Base-by-base conservation (phyloP, 2,888 invertebrate genomes). In the Petrophora chlorosata region DNA sequence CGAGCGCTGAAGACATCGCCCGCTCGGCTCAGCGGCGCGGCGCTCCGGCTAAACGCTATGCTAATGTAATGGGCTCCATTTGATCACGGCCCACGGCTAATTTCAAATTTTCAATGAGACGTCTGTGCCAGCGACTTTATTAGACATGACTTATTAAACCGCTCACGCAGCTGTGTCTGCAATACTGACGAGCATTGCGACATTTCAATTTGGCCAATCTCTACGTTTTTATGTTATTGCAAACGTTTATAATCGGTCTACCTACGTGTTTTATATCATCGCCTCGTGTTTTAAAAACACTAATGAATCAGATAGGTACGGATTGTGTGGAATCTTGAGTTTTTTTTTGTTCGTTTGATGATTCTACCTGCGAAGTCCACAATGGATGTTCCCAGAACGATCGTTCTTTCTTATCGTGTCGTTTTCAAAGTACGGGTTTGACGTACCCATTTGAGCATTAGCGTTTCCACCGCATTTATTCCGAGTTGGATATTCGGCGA, bases 1-100 rank as follows among this genome's bases (percentile, higher is more conserved):
- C n/a, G n/a, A n/a, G 3, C 1, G 66, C 70, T 70, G 67, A 67
- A 83, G 79, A 81, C 79, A 76, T 77, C n/a, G n/a, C 84, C 81
- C 43, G 29, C 49, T 82, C 73, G n/a, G n/a, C n/a, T n/a, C n/a
- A n/a, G n/a, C n/a, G n/a, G n/a, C n/a, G n/a, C n/a, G n/a, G n/a
- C n/a, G n/a, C n/a, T n/a, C 66, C 5, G 76, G 78, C 86, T 86
- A 86, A 86, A 85, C 79, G 82, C 85, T 87, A 88, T 89, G 88
- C 85, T 87, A 87, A 89, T 88, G 79, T 86, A 84, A 86, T 85
- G 83, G 84, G 74, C 81, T 78, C 81, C 79, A 83, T 85, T 86
- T 85, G 85, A 86, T 84, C 85, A 73, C 81, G 72, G 82, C 87
- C 85, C 80, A 85, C 85, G 80, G 83, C 76, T 76, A 74, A 82